A percentile compares a stretch with the other conserved stretches of the same genome.
Evolutionary conservation across 23 tunicate species (phyloP).

Genomic region (Ascidia mentula): DNA sequence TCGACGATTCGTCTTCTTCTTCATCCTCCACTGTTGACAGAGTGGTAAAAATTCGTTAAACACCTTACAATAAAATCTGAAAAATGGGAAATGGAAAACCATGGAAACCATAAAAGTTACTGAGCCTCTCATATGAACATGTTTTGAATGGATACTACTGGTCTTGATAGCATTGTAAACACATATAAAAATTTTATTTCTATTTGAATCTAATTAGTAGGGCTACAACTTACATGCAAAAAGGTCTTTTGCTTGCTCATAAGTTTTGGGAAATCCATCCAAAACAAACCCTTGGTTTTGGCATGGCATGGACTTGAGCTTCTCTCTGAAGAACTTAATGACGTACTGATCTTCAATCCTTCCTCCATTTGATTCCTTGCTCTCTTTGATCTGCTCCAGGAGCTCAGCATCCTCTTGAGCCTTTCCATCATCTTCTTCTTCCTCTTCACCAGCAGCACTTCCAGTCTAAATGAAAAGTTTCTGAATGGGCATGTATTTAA

Average conservation of each 20-base stretch:
- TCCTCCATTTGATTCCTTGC: slow-evolving; percentile 79
- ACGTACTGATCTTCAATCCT: slow-evolving; percentile 77
- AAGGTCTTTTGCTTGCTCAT: slow-evolving; percentile 94
- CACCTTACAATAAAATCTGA: too few relatives aligned
- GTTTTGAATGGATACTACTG: too few relatives aligned
- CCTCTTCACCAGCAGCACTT: slow-evolving; percentile 63
- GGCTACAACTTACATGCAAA: slow-evolving; percentile 60
- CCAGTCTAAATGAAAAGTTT: slow-evolving; percentile 5
- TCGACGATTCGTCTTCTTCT: slow-evolving; percentile 67
- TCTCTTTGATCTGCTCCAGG: slow-evolving; percentile 80
- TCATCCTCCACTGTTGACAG: slow-evolving; percentile 74
- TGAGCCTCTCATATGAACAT: too few relatives aligned
- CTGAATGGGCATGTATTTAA: too few relatives aligned
- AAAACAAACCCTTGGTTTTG: slow-evolving; percentile 96
- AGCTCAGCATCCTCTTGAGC: slow-evolving; percentile 89
- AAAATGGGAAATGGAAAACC: too few relatives aligned
- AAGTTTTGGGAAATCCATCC: slow-evolving; percentile 98
- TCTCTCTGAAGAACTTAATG: slow-evolving; percentile 72
- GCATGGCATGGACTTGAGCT: slow-evolving; percentile 90
- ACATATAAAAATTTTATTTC: too few relatives aligned
- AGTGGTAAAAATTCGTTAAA: too few relatives aligned
- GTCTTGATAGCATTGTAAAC: too few relatives aligned
- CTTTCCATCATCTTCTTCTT: slow-evolving; percentile 94
- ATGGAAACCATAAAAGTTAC: too few relatives aligned
- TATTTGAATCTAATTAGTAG: too few relatives aligned